phyloP scores from a whole-genome alignment of 2,888 invertebrate genomes.

The Linnaemya vulpina region DNA sequence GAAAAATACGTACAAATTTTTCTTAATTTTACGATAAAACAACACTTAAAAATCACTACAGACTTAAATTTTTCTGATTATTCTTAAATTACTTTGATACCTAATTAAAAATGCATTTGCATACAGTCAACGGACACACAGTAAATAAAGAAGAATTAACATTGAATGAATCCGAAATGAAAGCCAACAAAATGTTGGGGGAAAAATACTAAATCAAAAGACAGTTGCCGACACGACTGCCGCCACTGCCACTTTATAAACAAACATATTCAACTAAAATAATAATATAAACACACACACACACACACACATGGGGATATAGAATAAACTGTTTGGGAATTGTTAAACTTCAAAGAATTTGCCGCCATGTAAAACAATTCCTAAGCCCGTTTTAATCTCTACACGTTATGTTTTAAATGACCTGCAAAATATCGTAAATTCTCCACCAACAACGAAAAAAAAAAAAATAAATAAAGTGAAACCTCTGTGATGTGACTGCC shows the following conservation, averaged over 20 bases:
- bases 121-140: slow-evolving; percentile 42
- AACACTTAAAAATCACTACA: slow-evolving; percentile 49
- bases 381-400: slow-evolving; percentile 71
- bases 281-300: neutral
- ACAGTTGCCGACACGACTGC: slow-evolving; percentile 55
- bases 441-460: slow-evolving; percentile 25
- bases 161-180: slow-evolving; percentile 55
- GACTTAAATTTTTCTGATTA: slow-evolving; percentile 65
- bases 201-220: slow-evolving; percentile 64
- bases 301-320: neutral
- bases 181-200: slow-evolving; percentile 39
- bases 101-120: slow-evolving; percentile 71
- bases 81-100: slow-evolving; percentile 62
- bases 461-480: slow-evolving; percentile 24
- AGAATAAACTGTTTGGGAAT: slow-evolving; percentile 55
- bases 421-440: slow-evolving; percentile 71
- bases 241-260: slow-evolving; percentile 65
- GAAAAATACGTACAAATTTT: slow-evolving; percentile 21
- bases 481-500: neutral
- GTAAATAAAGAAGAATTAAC: slow-evolving; percentile 48
- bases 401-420: slow-evolving; percentile 72
- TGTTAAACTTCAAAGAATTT: slow-evolving; percentile 60
- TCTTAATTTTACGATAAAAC: neutral
- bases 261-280: neutral
- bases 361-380: slow-evolving; percentile 68